Evolutionary conservation across 2,888 invertebrate genomes (phyloP), one percentile per base, ranked within the genome.

Genomic region (Euzophera pinguis): DNA sequence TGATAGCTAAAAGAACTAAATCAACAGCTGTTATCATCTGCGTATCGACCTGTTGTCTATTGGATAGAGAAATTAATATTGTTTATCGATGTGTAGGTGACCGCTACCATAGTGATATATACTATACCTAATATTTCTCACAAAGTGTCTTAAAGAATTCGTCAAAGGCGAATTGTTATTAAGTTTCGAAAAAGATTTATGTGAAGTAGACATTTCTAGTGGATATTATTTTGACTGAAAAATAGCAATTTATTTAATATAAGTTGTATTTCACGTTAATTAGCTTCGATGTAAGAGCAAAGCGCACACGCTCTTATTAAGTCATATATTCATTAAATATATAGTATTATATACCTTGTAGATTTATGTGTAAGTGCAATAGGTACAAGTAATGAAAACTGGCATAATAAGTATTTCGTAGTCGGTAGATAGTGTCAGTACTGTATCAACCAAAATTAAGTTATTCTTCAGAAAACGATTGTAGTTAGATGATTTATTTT

Each of bases 381-480:
- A 82, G 81, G 85, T 85, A 86, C 84, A 85, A 85, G 80, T 79
- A 71, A 71, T 69, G 64, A 62, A 65, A 65, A 71, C 60, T 75
- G 75, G 75, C 80, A 75, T 77, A 75, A 73, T 71, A 60, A 63
- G 58, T 59, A 61, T 59, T 57, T 32, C 58, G 61, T 58, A 52
- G 64, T 65, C 58, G 55, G 39, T 50, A 58, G 67, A 64, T 63
- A 68, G 60, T n/a, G n/a, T n/a, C n/a, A 60, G 62, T 67, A 50
- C n/a, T 41, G 41, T 50, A 38, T 42, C 22, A 51, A 51, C 51
- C 43, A 51, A 51, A 49, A 70, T 63, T 66, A 67, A 71, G 66
- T 64, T 64, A 59, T 64, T 58, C 54, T 55, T 22, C 57, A 56
- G 56, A 50, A 55, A 56, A 61, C 58, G 2, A 9, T 50, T 47